Evolutionary conservation across 2,113 vertebrate species (phyloP), one percentile per base, ranked within the genome.

Genomic region (Poecilia latipinna): DNA sequence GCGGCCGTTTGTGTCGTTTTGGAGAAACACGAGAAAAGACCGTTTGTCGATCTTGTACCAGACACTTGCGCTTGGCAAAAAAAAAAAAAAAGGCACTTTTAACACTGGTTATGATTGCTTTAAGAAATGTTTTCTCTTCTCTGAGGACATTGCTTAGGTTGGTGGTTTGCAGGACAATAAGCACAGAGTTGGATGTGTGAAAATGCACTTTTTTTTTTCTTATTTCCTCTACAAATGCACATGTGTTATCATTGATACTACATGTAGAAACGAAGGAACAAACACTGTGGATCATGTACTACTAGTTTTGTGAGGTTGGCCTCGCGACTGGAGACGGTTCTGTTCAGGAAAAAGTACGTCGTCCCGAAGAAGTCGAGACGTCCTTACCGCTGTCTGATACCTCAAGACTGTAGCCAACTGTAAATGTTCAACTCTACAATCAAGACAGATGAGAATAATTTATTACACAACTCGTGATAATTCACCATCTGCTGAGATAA

Each of bases 381-480:
- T 83, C 80, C 77, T 80, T 12, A 70, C 85, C 93, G 89, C 93
- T 95, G 93, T 85, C 92, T 90, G 91, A 94, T 90, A 95, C 94
- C 88, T 94, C 95, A 86, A 90, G 90, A 76, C 63, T 95, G 92
- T 93, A 94, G 87, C 94, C 95, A 82, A 86, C 70, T 85, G 61
- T 82, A 91, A 90, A 95, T 94, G 95, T 94, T 93, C 72, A 96
- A 95, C 94, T 94, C 94, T 91, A 94, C 94, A 92, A 96, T 94
- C 95, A 96, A 94, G 95, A 90, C 92, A 93, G 94, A 94, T 93
- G 91, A 96, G 87, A 89, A 96, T 97, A 96, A 98, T 96, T 98
- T 98, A 97, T 98, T 96, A 95, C 96, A 95, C 95, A 87, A 90
- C 91, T 86, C 80, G 83, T 68, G 80, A 88, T 93, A 96, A 95